Conservation (phyloP, 2,797 vertebrate species). For the Sebastes vulpes region DNA sequence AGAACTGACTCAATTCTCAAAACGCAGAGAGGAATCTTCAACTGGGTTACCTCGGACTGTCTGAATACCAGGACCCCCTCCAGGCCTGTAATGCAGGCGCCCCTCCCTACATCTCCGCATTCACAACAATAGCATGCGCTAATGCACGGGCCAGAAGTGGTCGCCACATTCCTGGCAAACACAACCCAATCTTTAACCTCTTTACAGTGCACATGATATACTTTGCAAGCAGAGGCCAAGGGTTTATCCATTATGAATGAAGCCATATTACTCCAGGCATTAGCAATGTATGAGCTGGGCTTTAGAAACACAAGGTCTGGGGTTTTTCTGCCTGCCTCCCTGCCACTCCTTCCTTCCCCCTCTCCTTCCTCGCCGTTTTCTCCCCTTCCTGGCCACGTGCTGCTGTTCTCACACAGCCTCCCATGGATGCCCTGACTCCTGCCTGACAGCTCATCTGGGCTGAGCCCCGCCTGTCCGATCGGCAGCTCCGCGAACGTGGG, state of each 20-base stretch:
- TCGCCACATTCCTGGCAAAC: constrained; percentile 74
- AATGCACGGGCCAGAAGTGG: constrained; percentile 64
- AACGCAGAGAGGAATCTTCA: background rate
- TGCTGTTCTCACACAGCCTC: constrained; percentile 62
- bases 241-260: constrained; percentile 87
- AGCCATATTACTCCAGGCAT: constrained; percentile 86
- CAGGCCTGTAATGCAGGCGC: constrained; percentile 26
- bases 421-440: constrained; percentile 43
- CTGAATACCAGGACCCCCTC: constrained; percentile 5
- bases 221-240: constrained; percentile 77
- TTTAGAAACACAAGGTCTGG: constrained; percentile 82
- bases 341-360: constrained; percentile 49
- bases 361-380: constrained; percentile 33
- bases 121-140: constrained; percentile 53
- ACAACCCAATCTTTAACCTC: constrained; percentile 84
- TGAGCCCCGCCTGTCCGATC: constrained; percentile 65
- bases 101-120: constrained; percentile 37
- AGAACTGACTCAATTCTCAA: background rate
- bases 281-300: constrained; percentile 88
- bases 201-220: constrained; percentile 83
- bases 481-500: constrained; percentile 45
- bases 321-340: constrained; percentile 63
- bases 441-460: constrained; percentile 74
- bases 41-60: constrained; percentile 12
- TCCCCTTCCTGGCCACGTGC: constrained; percentile 60